A percentile compares a stretch with the other conserved stretches of the same genome.
These are phyloP conservation scores for Prostheceraeus crozeri DNA, from an alignment of 2,888 invertebrate species.

Conservation along the genomic window DNA sequence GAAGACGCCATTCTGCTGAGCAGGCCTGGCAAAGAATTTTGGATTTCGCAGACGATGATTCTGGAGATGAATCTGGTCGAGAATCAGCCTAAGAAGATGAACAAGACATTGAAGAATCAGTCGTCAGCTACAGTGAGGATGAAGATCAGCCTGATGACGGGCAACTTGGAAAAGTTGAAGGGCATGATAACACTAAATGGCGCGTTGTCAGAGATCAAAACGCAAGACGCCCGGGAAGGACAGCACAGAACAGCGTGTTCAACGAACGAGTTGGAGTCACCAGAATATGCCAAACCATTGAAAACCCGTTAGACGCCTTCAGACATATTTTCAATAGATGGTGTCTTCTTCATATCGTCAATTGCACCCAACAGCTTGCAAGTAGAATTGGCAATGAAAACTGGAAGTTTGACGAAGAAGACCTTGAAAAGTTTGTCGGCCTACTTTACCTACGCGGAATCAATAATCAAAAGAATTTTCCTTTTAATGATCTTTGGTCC, in stretches of 20 bases:
- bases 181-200: constrained; percentile 13
- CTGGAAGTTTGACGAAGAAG: constrained; percentile 20
- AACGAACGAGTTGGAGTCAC: constrained; percentile 24
- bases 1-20: constrained; percentile 6
- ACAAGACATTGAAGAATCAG: constrained; percentile 22
- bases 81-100: constrained; percentile 19
- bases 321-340: constrained; percentile 18
- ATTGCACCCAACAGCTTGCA: constrained; percentile 4
- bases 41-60: constrained; percentile 5
- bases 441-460: constrained; percentile 21
- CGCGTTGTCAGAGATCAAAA: constrained; percentile 17
- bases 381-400: constrained; percentile 15
- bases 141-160: constrained; percentile 23
- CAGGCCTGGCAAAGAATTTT: constrained; percentile 14
- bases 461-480: constrained; percentile 21
- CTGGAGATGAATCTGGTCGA: constrained; percentile 17
- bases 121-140: constrained; percentile 19
- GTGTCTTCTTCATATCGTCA: constrained; percentile 20
- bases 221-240: constrained; percentile 1
- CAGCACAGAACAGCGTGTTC: constrained; percentile 16
- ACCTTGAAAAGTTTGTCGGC: constrained; percentile 23
- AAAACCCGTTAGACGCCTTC: constrained; percentile 20
- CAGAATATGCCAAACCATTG: constrained; percentile 19
- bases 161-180: constrained; percentile 22
- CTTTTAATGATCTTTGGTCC: constrained; percentile 27